Conservation (phyloP, 2,113 vertebrate genomes). For the Hyla sarda region DNA sequence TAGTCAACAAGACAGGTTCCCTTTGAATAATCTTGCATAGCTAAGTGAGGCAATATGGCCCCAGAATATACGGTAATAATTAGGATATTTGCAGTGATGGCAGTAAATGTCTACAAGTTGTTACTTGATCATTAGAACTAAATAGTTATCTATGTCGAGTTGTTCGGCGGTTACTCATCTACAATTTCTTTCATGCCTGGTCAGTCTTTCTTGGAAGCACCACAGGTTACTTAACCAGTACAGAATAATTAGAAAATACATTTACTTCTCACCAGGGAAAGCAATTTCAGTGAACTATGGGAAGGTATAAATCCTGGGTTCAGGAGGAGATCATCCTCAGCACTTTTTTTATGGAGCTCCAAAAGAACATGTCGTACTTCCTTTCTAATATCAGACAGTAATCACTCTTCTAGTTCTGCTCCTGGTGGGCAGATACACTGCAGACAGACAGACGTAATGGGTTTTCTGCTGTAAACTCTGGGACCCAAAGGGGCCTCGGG, state of each 20-base stretch:
- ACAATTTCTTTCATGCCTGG: background rate
- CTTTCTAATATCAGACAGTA: background rate
- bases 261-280: background rate
- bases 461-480: background rate
- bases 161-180: background rate
- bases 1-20: no score
- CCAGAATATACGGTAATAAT: background rate
- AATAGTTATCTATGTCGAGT: background rate
- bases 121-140: background rate
- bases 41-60: background rate
- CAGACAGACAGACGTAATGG: background rate
- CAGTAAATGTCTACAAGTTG: background rate
- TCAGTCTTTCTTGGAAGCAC: background rate
- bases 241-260: background rate
- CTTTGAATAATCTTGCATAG: background rate
- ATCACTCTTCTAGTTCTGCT: background rate
- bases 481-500: background rate
- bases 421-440: background rate
- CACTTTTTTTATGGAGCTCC: background rate
- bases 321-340: background rate
- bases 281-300: background rate
- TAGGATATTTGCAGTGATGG: background rate
- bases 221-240: background rate
- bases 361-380: background rate
- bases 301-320: background rate